phyloP scores from a whole-genome alignment of 2,797 vertebrate genomes.

The Champsocephalus esox region DNA sequence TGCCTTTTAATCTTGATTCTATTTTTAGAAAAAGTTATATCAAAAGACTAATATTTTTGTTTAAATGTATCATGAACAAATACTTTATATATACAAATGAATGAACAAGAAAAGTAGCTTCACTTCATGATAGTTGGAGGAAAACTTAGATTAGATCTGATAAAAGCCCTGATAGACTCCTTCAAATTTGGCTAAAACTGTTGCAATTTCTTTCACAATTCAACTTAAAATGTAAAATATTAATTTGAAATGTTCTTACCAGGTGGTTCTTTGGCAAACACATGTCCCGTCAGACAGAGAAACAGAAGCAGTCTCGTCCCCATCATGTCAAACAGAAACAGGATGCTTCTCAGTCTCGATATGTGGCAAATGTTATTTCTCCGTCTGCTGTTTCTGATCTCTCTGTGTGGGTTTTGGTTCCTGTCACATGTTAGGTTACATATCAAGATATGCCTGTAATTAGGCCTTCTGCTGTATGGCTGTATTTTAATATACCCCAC shows the following conservation, averaged over 20 bases:
- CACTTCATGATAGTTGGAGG: neutral
- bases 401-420: slow-evolving; percentile 31
- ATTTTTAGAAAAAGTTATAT: neutral
- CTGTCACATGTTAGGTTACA: slow-evolving; percentile 20
- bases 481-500: neutral
- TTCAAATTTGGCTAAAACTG: neutral
- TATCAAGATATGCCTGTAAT: neutral
- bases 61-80: neutral
- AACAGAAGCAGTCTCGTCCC: slow-evolving; percentile 37
- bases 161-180: neutral
- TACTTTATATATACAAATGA: neutral
- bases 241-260: slow-evolving; percentile 53
- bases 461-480: neutral
- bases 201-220: neutral
- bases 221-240: neutral
- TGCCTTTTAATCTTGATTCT: neutral
- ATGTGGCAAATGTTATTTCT: neutral
- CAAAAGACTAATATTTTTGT: neutral
- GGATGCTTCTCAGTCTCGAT: slow-evolving; percentile 21
- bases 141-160: neutral
- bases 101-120: neutral
- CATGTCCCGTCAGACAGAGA: slow-evolving; percentile 42
- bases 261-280: slow-evolving; percentile 42
- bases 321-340: slow-evolving; percentile 47
- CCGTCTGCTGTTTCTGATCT: neutral